Conservation (phyloP, 2,113 vertebrate species). For the Dicerorhinus sumatrensis region DNA sequence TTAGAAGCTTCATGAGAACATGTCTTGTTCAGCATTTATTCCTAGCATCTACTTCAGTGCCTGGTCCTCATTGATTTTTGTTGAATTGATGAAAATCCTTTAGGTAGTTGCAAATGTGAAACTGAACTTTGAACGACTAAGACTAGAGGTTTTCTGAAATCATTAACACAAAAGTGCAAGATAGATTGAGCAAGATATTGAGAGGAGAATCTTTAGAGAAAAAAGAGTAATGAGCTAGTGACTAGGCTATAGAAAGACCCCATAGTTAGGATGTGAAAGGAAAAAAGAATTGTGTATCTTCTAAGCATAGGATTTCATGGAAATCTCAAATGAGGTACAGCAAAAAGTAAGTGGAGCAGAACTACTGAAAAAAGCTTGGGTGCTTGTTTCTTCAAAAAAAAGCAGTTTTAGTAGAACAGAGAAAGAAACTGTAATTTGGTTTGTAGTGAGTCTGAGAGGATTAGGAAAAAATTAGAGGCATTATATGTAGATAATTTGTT, state of each 20-base stretch:
- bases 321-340: neutral
- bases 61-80: neutral
- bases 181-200: neutral
- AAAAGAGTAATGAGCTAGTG: neutral
- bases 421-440: neutral
- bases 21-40: neutral
- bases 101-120: neutral
- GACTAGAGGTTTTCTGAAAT: neutral
- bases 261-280: neutral
- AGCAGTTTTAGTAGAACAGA: neutral
- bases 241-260: neutral
- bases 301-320: neutral
- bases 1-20: neutral
- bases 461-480: neutral
- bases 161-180: neutral
- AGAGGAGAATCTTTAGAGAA: neutral
- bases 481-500: neutral
- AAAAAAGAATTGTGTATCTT: neutral
- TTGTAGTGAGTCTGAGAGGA: neutral
- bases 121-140: neutral
- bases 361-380: neutral
- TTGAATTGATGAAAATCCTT: neutral
- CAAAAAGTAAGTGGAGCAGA: neutral
- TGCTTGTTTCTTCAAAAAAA: neutral
- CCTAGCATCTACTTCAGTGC: neutral